Conservation (phyloP, 2,113 vertebrate genomes). For the Neotoma lepida region DNA sequence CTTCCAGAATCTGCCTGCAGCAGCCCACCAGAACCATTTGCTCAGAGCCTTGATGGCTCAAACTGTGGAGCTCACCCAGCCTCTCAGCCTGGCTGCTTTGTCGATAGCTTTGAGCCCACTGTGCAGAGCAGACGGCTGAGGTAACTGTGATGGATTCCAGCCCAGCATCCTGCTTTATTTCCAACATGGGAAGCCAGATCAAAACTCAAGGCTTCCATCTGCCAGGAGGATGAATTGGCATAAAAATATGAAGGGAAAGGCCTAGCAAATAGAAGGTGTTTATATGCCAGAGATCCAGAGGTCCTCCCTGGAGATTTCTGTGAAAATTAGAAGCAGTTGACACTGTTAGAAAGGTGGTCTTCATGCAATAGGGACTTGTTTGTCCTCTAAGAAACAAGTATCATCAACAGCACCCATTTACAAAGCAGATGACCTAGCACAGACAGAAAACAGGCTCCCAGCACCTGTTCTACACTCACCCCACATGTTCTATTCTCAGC, state of each 20-base stretch:
- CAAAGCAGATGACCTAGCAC: not conserved
- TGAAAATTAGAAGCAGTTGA: slow-evolving; percentile 66
- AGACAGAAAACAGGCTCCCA: not conserved
- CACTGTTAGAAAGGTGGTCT: slow-evolving; percentile 42
- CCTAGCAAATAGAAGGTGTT: not conserved
- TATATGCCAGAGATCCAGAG: not conserved
- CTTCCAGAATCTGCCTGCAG: not conserved
- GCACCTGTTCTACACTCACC: not conserved
- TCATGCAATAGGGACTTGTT: slow-evolving; percentile 23
- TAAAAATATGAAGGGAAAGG: not conserved
- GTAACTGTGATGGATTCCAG: not conserved
- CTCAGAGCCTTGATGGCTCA: not conserved
- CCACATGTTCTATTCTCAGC: not conserved
- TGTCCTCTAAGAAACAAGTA: slow-evolving; percentile 28
- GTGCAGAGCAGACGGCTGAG: not conserved
- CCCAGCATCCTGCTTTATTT: not conserved
- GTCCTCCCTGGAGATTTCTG: slow-evolving; percentile 43
- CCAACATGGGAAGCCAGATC: not conserved
- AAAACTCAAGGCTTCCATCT: not conserved
- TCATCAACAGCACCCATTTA: not conserved
- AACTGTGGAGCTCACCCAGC: not conserved
- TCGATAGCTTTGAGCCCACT: not conserved
- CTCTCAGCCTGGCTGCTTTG: not conserved
- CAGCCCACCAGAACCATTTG: not conserved
- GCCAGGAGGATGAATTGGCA: not conserved